These are phyloP conservation scores for Micronisus gabar DNA, from an alignment of 2,113 vertebrate genomes.

Conservation along the genomic window DNA sequence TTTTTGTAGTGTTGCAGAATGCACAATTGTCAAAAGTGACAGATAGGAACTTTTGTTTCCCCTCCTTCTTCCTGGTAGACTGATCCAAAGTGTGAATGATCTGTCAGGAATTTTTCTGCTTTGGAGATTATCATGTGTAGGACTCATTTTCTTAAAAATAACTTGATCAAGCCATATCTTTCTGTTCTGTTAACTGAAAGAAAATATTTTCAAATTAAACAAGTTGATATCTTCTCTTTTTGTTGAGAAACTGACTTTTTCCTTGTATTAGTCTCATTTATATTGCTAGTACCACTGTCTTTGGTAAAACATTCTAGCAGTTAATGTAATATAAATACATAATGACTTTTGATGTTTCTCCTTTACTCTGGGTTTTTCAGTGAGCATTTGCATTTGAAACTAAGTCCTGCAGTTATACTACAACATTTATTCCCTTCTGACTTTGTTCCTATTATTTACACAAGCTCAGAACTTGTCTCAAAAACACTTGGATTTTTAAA, in stretches of 20 bases:
- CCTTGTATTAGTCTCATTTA: not conserved
- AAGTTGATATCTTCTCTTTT: not conserved
- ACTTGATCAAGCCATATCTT: not conserved
- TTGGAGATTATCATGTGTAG: not conserved
- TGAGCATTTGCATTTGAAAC: not conserved
- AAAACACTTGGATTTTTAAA: not conserved
- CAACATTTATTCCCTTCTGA: not conserved
- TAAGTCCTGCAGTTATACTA: not conserved
- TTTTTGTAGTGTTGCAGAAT: not conserved
- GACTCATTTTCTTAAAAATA: not conserved
- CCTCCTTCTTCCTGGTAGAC: not conserved
- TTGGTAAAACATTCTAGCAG: not conserved
- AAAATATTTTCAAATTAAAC: not conserved
- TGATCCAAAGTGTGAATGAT: not conserved
- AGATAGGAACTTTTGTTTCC: not conserved
- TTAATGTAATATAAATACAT: not conserved
- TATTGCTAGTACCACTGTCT: not conserved
- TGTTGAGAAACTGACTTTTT: not conserved
- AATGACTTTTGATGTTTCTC: not conserved
- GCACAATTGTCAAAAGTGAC: not conserved
- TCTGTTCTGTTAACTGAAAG: not conserved
- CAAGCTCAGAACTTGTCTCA: not conserved
- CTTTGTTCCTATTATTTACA: not conserved
- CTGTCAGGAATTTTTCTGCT: not conserved
- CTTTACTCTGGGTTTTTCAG: not conserved